phyloP scores from a whole-genome alignment of 2,888 invertebrate genomes.

The Drosophila neonasuta region DNA sequence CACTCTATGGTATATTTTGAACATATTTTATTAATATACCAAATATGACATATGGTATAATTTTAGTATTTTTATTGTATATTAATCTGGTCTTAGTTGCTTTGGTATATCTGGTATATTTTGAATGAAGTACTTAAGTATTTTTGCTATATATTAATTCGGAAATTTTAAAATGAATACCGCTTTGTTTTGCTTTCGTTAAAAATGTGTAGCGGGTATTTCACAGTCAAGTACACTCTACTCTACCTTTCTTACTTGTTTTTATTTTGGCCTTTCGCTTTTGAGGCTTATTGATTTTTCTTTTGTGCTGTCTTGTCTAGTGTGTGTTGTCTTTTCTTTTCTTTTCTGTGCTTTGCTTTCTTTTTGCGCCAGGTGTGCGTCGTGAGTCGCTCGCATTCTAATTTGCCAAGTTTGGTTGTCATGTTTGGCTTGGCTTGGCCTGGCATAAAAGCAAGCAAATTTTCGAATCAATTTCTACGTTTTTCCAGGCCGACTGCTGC shows the following conservation, averaged over 20 bases:
- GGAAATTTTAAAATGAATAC: too few species aligned
- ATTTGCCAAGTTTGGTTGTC: slow-evolving; percentile 19
- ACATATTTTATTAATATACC: too few species aligned
- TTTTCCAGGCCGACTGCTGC: slow-evolving; percentile 20
- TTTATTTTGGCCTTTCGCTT: slow-evolving; percentile 38
- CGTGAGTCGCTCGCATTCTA: slow-evolving; percentile 13
- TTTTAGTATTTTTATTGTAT: too few species aligned
- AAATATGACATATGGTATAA: too few species aligned
- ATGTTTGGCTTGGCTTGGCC: slow-evolving; percentile 8
- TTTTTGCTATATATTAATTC: too few species aligned
- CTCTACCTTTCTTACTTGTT: too few species aligned
- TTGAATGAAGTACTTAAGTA: too few species aligned
- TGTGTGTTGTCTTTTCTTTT: slow-evolving; percentile 7
- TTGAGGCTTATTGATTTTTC: slow-evolving; percentile 68
- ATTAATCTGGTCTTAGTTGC: too few species aligned
- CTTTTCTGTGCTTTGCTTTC: slow-evolving; percentile 2
- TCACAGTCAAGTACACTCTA: too few species aligned
- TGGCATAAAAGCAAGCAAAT: slow-evolving; percentile 30
- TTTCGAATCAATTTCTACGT: slow-evolving; percentile 49
- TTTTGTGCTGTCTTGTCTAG: slow-evolving; percentile 30
- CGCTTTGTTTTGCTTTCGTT: too few species aligned
- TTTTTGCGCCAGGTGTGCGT: slow-evolving; percentile 32
- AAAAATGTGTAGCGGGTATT: too few species aligned
- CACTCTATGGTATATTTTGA: too few species aligned
- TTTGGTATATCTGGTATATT: background rate